A percentile compares a stretch with the other conserved stretches of the same genome.
These are phyloP conservation scores for Spinus pinus DNA, from an alignment of 2,797 vertebrate species.

Conservation along the genomic window DNA sequence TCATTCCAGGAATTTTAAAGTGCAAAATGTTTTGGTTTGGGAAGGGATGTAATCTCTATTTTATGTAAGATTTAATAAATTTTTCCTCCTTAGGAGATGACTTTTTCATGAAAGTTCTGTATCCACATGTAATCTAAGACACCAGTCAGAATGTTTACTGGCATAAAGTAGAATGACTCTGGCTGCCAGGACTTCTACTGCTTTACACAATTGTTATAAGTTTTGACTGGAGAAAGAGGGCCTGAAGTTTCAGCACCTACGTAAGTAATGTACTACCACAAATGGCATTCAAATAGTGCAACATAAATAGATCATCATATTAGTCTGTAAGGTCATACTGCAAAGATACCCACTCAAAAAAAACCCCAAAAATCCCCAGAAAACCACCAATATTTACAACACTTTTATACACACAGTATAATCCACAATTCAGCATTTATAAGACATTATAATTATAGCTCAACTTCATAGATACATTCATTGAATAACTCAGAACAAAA, in stretches of 20 bases:
- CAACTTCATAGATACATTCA: not conserved
- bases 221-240: not conserved
- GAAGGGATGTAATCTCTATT: not conserved
- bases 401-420: not conserved
- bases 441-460: not conserved
- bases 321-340: not conserved
- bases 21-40: not conserved
- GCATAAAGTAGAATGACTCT: not conserved
- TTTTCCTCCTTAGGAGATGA: not conserved
- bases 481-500: not conserved
- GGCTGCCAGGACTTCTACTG: not conserved
- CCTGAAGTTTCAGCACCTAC: not conserved
- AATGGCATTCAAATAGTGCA: not conserved
- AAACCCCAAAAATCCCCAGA: rapidly evolving
- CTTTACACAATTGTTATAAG: not conserved
- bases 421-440: not conserved
- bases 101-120: not conserved
- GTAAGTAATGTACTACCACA: not conserved
- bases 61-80: not conserved
- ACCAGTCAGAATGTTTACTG: not conserved
- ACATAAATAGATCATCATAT: not conserved
- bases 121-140: not conserved
- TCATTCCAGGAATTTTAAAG: not conserved
- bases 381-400: not conserved
- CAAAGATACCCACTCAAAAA: not conserved